These are phyloP conservation scores for Ormyrus nitidulus DNA, from an alignment of 2,888 invertebrate species.

Conservation along the genomic window DNA sequence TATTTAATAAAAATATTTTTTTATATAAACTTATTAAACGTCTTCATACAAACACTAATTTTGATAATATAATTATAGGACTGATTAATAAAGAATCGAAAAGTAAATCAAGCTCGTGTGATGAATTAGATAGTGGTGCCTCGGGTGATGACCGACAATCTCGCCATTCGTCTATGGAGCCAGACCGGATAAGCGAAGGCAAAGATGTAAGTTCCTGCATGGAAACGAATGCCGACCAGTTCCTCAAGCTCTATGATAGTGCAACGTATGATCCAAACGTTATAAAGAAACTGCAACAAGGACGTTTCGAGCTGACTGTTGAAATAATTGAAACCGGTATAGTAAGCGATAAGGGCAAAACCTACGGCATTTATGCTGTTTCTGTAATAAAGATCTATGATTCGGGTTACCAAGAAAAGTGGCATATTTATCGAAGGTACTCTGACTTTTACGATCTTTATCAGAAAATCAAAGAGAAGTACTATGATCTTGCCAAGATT, in stretches of 20 bases:
- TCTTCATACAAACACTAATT: slow-evolving; percentile 28
- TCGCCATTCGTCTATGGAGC: slow-evolving; percentile 48
- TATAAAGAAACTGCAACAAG: slow-evolving; percentile 72
- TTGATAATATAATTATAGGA: slow-evolving; percentile 1
- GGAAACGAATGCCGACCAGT: slow-evolving; percentile 66
- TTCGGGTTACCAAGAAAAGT: slow-evolving; percentile 84
- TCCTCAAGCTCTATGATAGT: slow-evolving; percentile 66
- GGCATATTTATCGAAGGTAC: slow-evolving; percentile 95
- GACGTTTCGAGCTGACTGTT: slow-evolving; percentile 70
- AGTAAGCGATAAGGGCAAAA: slow-evolving; percentile 88
- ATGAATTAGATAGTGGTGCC: slow-evolving; percentile 58
- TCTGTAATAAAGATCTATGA: slow-evolving; percentile 84
- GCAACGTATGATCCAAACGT: slow-evolving; percentile 67
- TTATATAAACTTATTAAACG: neutral
- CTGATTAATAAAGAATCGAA: slow-evolving; percentile 48
- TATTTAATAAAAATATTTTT: neutral
- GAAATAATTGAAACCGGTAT: slow-evolving; percentile 79
- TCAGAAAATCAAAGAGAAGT: slow-evolving; percentile 88
- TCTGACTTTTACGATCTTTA: slow-evolving; percentile 96
- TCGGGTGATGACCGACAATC: slow-evolving; percentile 54
- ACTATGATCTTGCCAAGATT: slow-evolving; percentile 85
- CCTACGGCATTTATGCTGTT: slow-evolving; percentile 92
- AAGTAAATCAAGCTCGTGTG: slow-evolving; percentile 51
- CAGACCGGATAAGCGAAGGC: slow-evolving; percentile 56
- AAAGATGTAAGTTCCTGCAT: slow-evolving; percentile 65